Percentiles rank a stretch among this genome's conserved stretches.
These are phyloP conservation scores for Ceyx melanurus DNA, from an alignment of 2,113 vertebrate species.

Conservation along the genomic window DNA sequence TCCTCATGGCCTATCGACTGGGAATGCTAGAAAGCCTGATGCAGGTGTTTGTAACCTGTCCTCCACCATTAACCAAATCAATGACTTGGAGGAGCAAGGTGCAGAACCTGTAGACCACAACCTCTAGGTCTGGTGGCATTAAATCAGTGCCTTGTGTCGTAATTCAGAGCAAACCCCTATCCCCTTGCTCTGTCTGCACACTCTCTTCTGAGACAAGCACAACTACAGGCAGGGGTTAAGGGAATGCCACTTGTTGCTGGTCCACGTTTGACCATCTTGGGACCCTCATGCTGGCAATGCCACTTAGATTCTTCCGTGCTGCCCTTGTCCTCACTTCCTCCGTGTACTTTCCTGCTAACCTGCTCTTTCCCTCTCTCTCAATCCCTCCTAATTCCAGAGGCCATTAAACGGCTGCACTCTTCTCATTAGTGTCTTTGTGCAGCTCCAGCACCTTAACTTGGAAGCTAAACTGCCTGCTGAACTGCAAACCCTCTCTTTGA, in stretches of 20 bases:
- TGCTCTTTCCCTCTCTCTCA: background rate
- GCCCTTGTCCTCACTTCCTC: background rate
- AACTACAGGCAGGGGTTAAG: background rate
- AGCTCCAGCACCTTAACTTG: background rate
- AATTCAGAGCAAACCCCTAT: background rate
- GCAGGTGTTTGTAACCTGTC: background rate
- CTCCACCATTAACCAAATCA: background rate
- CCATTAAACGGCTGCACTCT: background rate
- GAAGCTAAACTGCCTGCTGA: background rate
- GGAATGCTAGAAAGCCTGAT: rapidly evolving
- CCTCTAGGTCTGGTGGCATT: background rate
- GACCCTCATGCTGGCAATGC: background rate
- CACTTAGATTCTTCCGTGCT: background rate
- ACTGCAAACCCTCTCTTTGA: background rate
- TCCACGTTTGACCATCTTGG: background rate
- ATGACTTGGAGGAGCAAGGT: background rate
- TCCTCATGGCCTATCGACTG: background rate
- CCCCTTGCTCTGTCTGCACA: background rate
- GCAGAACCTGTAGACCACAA: background rate
- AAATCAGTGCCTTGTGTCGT: background rate
- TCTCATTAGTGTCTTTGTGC: background rate
- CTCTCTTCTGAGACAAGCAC: background rate
- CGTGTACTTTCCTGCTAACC: background rate
- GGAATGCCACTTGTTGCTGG: background rate
- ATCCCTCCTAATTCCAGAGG: background rate